Evolutionary conservation across 2,888 invertebrate genomes (phyloP).

Genomic region (Calameuta filiformis): DNA sequence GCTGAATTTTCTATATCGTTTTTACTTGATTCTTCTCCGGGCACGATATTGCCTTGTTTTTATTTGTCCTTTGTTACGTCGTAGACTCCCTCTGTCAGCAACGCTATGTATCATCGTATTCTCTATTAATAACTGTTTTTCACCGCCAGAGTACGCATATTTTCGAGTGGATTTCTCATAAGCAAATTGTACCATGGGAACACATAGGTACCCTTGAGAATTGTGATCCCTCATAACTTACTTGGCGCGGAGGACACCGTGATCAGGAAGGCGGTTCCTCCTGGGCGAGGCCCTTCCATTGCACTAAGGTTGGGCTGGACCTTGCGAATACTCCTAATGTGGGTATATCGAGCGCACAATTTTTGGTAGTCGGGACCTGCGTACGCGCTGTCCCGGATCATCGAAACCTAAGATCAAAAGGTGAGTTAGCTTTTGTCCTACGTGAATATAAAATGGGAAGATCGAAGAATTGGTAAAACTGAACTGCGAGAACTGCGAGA

Average conservation of each 20-base stretch:
- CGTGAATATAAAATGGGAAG: background rate
- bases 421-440: background rate
- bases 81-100: background rate
- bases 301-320: constrained; percentile 73
- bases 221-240: constrained; percentile 68
- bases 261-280: constrained; percentile 77
- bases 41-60: background rate
- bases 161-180: constrained; percentile 38
- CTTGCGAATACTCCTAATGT: constrained; percentile 71
- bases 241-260: constrained; percentile 80
- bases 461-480: background rate
- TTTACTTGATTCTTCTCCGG: background rate
- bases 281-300: constrained; percentile 74
- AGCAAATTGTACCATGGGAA: constrained; percentile 10
- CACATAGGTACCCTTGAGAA: constrained; percentile 25
- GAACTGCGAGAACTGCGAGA: background rate
- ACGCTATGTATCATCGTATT: background rate
- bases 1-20: background rate
- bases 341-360: constrained; percentile 74
- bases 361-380: constrained; percentile 74
- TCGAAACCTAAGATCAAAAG: constrained; percentile 4
- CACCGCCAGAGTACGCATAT: constrained; percentile 33
- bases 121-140: background rate
- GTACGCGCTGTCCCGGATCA: constrained; percentile 72
- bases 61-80: background rate